These are phyloP conservation scores for Podarcis raffonei DNA, from an alignment of 2,113 vertebrate species.

Conservation along the genomic window DNA sequence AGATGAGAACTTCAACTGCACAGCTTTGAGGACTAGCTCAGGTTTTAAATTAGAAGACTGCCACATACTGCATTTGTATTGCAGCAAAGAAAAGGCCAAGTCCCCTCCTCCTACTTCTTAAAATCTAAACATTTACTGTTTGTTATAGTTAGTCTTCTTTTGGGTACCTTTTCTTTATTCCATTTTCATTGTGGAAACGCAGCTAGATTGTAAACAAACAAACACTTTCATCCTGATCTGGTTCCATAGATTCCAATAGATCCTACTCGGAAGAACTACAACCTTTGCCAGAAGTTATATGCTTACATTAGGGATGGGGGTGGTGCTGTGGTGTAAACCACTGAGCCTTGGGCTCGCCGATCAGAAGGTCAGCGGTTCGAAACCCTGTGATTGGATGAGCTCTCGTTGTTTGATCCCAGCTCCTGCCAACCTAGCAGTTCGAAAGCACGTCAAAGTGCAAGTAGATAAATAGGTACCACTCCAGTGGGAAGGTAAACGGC, in stretches of 20 bases:
- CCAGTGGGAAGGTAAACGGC: no score
- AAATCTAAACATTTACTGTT: conserved; percentile 1
- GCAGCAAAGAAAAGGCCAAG: conserved; percentile 20
- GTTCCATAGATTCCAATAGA: no score
- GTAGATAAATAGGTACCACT: no score
- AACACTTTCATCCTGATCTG: neutral
- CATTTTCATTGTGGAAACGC: neutral
- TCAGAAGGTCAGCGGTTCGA: no score
- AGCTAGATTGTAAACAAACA: neutral
- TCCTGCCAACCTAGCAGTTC: no score
- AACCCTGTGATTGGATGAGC: no score
- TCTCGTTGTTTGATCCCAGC: no score
- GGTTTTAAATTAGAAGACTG: neutral
- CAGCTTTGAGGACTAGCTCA: conserved; percentile 9
- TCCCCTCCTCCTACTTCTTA: neutral
- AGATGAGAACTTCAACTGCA: conserved; percentile 28
- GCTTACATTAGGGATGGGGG: neutral
- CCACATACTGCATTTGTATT: neutral
- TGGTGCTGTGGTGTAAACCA: no score
- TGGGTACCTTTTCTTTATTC: neutral
- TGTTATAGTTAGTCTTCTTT: conserved; percentile 3
- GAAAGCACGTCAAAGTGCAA: no score
- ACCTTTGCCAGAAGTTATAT: neutral
- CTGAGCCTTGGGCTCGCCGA: no score
- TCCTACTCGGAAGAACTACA: neutral